Conservation (phyloP, 2,113 vertebrate species). For the Forbesichthys agassizii region DNA sequence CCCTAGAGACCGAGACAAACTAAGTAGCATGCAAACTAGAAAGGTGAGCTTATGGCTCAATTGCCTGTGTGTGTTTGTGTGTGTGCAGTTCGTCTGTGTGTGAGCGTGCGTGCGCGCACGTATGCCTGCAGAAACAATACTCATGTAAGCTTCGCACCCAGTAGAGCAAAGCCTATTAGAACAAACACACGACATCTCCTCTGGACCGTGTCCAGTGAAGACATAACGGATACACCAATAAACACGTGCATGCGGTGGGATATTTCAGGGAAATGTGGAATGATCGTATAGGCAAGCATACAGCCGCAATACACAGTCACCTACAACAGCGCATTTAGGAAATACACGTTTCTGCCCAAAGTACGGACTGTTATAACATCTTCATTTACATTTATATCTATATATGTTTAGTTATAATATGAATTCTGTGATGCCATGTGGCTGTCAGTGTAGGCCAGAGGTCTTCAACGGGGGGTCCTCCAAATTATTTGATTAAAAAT, state of each 20-base stretch:
- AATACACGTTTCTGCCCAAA: neutral
- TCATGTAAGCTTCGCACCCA: constrained; percentile 63
- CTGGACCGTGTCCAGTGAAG: constrained; percentile 50
- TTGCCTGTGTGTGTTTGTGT: neutral
- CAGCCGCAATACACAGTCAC: neutral
- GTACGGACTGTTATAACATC: too few relatives aligned
- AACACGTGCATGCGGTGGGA: neutral
- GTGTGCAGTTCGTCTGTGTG: constrained; percentile 18
- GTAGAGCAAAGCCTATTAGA: constrained; percentile 68
- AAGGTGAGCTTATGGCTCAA: constrained; percentile 49
- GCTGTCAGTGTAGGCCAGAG: constrained; percentile 33
- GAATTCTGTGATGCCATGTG: constrained; percentile 4
- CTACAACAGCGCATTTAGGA: constrained; percentile 48
- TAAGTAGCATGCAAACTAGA: constrained; percentile 45
- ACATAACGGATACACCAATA: constrained; percentile 13
- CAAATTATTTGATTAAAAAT: too few relatives aligned
- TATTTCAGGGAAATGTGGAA: too few relatives aligned
- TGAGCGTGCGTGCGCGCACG: constrained; percentile 9
- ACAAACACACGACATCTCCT: constrained; percentile 56
- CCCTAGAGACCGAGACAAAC: constrained; percentile 17
- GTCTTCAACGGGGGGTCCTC: too few relatives aligned
- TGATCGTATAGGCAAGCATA: too few relatives aligned
- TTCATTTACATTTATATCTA: neutral
- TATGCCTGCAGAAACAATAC: constrained; percentile 21
- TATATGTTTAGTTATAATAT: constrained; percentile 42